Base-by-base conservation (phyloP, 1,140 invertebrate species). In the Atta cephalotes region DNA sequence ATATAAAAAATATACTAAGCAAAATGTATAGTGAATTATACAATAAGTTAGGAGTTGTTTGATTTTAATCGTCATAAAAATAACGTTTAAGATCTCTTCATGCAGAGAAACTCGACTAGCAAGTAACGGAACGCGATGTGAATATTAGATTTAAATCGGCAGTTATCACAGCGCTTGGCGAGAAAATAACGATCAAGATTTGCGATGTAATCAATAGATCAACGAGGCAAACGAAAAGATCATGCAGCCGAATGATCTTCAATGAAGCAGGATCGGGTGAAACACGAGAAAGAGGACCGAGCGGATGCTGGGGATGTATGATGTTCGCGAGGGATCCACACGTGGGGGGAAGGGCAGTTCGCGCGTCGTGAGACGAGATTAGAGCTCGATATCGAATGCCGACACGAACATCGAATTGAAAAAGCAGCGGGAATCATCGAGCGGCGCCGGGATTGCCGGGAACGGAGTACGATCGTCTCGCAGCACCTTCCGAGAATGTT, bases 221-320 rank as follows among this genome's bases (percentile, higher is more conserved):
- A 3, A 14, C 35, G 65, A 49, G 35, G 10, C 18, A 21, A 18
- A 18, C 18, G 31, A 6, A 6, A 18, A 31, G 31, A n/a, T 35
- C 25, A 14, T 7, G 28, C 28, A 2, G 3, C 18, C 35, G 35
- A 39, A 0, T 10, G 39, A 12, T 2, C 39, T 35, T 21, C 35
- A 10, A 1, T 0, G 63, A 9, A 10, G 9, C 65, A 49, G n/a
- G 31, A 39, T 12, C 65, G 28, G 16, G 62, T n/a, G 14, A 25
- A 60, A 35, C n/a, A 10, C n/a, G 12, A 21, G 28, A 53, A 7
- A 39, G 7, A 45, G 10, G 7, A 45, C n/a, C 31, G 72, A 60
- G 53, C 66, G 56, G 56, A 76, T 39, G 31, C 72, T 45, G 66
- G 45, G n/a, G 7, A 76, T n/a, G n/a, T 6, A 16, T 21, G n/a